Evolutionary conservation across 2,113 vertebrate species (phyloP).

Genomic region (Anarrhichthys ocellatus): DNA sequence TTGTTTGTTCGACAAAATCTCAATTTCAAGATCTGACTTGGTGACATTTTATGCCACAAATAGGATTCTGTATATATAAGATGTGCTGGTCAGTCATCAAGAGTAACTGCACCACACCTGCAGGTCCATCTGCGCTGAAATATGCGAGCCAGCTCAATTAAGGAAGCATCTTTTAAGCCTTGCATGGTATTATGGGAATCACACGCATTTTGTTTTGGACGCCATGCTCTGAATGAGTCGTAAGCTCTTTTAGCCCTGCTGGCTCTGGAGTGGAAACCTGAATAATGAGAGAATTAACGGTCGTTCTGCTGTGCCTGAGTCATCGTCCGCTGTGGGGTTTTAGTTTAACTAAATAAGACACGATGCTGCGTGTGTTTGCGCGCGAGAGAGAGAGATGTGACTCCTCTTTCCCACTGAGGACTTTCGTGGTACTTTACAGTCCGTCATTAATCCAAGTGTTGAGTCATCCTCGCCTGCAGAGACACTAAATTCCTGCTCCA

Average conservation of each 20-base stretch:
- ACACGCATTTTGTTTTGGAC: conserved; percentile 38
- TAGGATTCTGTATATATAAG: background rate
- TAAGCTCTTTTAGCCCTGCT: conserved; percentile 50
- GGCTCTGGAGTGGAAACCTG: conserved; percentile 59
- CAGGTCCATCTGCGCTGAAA: background rate
- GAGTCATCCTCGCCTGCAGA: conserved; percentile 80
- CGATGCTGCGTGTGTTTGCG: conserved; percentile 47
- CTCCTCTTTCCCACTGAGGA: conserved; percentile 65
- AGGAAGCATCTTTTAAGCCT: conserved; percentile 13
- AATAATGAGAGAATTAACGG: conserved; percentile 70
- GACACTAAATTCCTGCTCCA: conserved; percentile 82
- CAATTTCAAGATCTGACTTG: background rate
- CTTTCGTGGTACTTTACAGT: conserved; percentile 68
- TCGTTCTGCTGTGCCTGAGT: conserved; percentile 62
- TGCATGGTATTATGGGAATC: conserved; percentile 31
- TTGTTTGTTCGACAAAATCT: background rate
- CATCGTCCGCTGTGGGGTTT: conserved; percentile 57
- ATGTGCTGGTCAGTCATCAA: background rate
- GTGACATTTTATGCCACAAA: background rate
- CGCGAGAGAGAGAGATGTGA: conserved; percentile 45
- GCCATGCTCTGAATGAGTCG: conserved; percentile 22
- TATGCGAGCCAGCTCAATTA: conserved; percentile 29
- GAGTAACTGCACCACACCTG: background rate
- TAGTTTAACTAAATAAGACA: conserved; percentile 67
- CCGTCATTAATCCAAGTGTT: conserved; percentile 74